A percentile compares a stretch with the other conserved stretches of the same genome.
Conservation (phyloP, 92 coral and sea anemone genomes). For the Heteractis magnifica region DNA sequence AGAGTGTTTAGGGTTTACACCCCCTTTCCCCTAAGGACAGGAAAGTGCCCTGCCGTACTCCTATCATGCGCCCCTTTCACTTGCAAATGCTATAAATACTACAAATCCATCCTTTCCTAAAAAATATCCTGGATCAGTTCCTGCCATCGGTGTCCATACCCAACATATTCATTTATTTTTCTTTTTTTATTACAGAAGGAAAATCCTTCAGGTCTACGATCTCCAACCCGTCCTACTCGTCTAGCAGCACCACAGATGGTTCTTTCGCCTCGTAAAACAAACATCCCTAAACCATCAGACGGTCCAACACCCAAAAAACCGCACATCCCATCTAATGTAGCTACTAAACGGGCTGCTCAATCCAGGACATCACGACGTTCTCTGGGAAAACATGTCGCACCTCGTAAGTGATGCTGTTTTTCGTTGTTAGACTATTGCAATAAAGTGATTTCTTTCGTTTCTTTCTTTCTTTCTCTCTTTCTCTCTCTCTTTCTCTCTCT, state of each 20-base stretch:
- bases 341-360: neutral
- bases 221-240: slow-evolving; percentile 20
- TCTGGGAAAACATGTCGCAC: slow-evolving; percentile 6
- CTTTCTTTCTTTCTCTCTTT: neutral
- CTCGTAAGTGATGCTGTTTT: slow-evolving; percentile 14
- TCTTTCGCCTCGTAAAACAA: slow-evolving; percentile 79
- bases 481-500: neutral
- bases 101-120: too few relatives aligned
- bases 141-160: too few relatives aligned
- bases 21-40: too few relatives aligned
- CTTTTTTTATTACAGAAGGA: slow-evolving; percentile 49
- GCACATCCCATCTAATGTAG: neutral
- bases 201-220: slow-evolving; percentile 48
- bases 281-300: slow-evolving; percentile 32
- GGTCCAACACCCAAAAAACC: slow-evolving; percentile 23
- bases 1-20: too few relatives aligned
- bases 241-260: slow-evolving; percentile 50
- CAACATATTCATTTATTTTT: neutral
- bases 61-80: too few relatives aligned
- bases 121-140: too few relatives aligned
- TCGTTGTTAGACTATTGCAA: neutral
- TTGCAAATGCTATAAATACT: too few relatives aligned
- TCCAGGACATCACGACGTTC: slow-evolving; percentile 3
- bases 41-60: too few relatives aligned
- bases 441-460: too few relatives aligned